Percentiles rank a stretch among this genome's conserved stretches.
Conservation (phyloP, 2,888 invertebrate species). For the Bembecia ichneumoniformis region DNA sequence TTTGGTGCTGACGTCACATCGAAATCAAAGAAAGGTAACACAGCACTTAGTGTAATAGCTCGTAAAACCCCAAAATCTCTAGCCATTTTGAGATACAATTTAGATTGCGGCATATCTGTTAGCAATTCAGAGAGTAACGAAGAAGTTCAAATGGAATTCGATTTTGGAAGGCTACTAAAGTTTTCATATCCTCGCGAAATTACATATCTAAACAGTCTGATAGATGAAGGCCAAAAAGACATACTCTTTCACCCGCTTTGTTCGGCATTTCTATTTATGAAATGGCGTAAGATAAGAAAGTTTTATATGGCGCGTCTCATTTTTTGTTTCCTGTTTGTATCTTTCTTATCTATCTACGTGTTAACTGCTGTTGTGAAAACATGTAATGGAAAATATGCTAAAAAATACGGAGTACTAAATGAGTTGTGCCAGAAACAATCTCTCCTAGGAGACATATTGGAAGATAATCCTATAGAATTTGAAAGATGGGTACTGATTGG, state of each 20-base stretch:
- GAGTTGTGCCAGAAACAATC: constrained; percentile 83
- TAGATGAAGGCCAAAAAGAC: constrained; percentile 91
- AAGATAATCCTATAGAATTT: constrained; percentile 83
- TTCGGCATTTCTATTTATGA: constrained; percentile 88
- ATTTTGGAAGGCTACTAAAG: constrained; percentile 85
- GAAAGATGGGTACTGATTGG: constrained; percentile 85
- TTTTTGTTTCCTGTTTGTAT: constrained; percentile 84
- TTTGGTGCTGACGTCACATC: constrained; percentile 90
- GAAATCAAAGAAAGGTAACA: constrained; percentile 87
- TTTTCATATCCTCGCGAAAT: constrained; percentile 89
- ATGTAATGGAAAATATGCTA: constrained; percentile 67
- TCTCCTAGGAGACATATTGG: constrained; percentile 78
- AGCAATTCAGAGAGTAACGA: constrained; percentile 83
- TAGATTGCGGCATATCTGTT: constrained; percentile 83
- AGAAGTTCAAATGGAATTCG: constrained; percentile 85
- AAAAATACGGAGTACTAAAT: constrained; percentile 72
- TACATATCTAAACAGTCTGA: constrained; percentile 87
- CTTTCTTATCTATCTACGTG: constrained; percentile 84
- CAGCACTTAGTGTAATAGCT: constrained; percentile 86
- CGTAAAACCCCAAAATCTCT: constrained; percentile 89
- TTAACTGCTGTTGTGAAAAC: constrained; percentile 82
- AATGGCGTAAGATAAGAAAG: constrained; percentile 91
- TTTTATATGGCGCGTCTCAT: constrained; percentile 86
- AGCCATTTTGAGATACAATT: constrained; percentile 82
- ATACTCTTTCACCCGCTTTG: constrained; percentile 89